A percentile compares a stretch with the other conserved stretches of the same genome.
These are phyloP conservation scores for Elaphurus davidianus DNA, from an alignment of 2,113 vertebrate genomes.

Conservation along the genomic window DNA sequence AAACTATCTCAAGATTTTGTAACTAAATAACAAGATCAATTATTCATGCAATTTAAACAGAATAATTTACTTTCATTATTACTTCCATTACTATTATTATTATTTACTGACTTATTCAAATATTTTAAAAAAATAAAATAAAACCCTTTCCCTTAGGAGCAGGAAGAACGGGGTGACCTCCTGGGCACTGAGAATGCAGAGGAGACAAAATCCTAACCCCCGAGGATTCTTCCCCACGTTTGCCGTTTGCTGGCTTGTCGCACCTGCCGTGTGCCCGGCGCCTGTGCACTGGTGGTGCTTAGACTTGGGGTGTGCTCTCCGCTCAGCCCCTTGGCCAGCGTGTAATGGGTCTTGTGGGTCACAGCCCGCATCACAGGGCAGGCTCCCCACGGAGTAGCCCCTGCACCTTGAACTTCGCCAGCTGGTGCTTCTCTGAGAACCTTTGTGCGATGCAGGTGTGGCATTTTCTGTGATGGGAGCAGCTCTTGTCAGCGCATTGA, in stretches of 20 bases:
- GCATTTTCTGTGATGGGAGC: neutral
- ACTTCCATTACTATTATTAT: too few relatives aligned
- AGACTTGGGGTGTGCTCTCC: too few relatives aligned
- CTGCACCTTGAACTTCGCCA: neutral
- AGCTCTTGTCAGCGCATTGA: neutral
- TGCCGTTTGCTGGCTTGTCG: neutral
- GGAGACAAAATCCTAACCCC: neutral
- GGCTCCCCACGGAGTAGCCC: neutral
- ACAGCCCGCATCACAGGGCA: neutral
- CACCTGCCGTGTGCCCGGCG: neutral
- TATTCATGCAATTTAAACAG: neutral
- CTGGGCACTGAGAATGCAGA: neutral
- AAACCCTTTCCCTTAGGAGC: neutral
- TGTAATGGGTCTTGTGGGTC: neutral
- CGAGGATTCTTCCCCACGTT: fast-evolving
- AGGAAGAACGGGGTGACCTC: neutral
- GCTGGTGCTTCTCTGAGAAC: neutral
- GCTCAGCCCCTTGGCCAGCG: fast-evolving
- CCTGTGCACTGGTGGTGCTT: neutral
- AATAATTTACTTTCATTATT: neutral
- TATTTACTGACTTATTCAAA: neutral
- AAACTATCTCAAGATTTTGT: neutral
- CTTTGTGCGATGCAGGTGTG: fast-evolving
- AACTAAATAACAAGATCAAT: neutral
- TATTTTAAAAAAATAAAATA: neutral